Percentiles rank a stretch among this genome's conserved stretches.
These are phyloP conservation scores for Catocala fraxini DNA, from an alignment of 2,888 invertebrate genomes.

Conservation along the genomic window DNA sequence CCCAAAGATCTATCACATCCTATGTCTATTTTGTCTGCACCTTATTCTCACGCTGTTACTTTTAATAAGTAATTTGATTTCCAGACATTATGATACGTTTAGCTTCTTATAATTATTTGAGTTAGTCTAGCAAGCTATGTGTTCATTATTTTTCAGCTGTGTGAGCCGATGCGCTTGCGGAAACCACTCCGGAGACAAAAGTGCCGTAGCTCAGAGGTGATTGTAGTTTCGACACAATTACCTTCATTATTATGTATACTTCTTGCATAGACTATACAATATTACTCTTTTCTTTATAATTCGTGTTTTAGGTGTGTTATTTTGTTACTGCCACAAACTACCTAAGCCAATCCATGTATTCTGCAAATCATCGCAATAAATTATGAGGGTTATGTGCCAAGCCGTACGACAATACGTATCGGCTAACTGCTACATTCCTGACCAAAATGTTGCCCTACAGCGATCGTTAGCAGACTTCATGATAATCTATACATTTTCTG, in stretches of 20 bases:
- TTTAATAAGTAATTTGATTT: constrained; percentile 35
- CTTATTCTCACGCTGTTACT: constrained; percentile 32
- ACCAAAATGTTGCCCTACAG: too few species aligned
- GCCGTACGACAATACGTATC: too few species aligned
- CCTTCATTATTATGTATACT: constrained; percentile 11
- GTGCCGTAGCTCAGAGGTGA: constrained; percentile 85
- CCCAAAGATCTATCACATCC: neutral
- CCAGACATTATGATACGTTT: constrained; percentile 45
- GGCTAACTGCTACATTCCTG: too few species aligned
- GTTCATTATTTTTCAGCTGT: constrained; percentile 77
- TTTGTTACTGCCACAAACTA: neutral
- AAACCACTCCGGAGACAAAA: constrained; percentile 83
- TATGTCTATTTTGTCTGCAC: constrained; percentile 15
- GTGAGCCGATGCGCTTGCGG: constrained; percentile 74
- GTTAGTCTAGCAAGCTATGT: constrained; percentile 56
- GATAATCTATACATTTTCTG: too few species aligned
- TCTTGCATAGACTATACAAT: constrained; percentile 9
- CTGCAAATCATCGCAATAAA: too few species aligned
- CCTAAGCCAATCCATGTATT: too few species aligned
- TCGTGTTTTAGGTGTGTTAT: neutral
- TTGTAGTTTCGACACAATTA: constrained; percentile 51
- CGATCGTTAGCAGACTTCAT: too few species aligned
- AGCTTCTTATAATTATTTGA: constrained; percentile 58
- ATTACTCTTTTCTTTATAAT: constrained; percentile 4
- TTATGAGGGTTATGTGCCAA: too few species aligned